Percentiles rank a stretch among this genome's conserved stretches.
Evolutionary conservation across 2,113 vertebrate genomes (phyloP).

Genomic region (Rhinopomastus cyanomelas): DNA sequence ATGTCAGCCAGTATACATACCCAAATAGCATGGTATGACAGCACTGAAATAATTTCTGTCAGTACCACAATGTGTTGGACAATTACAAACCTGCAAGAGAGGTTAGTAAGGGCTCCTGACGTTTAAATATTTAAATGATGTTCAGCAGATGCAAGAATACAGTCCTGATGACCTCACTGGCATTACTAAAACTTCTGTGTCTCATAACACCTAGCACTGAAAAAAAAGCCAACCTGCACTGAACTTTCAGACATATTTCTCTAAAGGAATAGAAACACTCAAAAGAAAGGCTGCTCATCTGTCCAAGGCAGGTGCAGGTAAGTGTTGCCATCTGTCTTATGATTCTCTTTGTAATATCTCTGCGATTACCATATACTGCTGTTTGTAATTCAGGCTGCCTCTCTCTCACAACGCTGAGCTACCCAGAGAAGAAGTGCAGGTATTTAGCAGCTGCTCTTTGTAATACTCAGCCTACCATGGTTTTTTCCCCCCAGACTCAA

Average conservation of each 20-base stretch:
- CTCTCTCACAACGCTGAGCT: neutral
- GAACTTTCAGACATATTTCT: neutral
- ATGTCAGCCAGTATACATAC: neutral
- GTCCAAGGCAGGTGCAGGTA: constrained; percentile 29
- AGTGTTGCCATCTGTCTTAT: constrained; percentile 53
- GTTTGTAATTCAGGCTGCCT: neutral
- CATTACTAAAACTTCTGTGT: neutral
- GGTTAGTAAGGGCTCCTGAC: neutral
- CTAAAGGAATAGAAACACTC: neutral
- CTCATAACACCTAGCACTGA: neutral
- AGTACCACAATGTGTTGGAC: neutral
- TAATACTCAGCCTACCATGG: neutral
- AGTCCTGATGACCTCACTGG: neutral
- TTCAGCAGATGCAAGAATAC: neutral
- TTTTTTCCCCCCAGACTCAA: accelerated
- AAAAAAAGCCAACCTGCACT: neutral
- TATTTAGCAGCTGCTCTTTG: constrained; percentile 1
- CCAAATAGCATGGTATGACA: neutral
- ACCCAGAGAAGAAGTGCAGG: neutral
- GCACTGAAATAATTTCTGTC: neutral
- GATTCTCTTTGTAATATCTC: neutral
- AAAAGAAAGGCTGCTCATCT: neutral
- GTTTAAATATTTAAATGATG: neutral
- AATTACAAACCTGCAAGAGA: neutral
- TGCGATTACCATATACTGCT: neutral